These are phyloP conservation scores for Cyanoliseus patagonus DNA, from an alignment of 2,113 vertebrate species.

Conservation along the genomic window DNA sequence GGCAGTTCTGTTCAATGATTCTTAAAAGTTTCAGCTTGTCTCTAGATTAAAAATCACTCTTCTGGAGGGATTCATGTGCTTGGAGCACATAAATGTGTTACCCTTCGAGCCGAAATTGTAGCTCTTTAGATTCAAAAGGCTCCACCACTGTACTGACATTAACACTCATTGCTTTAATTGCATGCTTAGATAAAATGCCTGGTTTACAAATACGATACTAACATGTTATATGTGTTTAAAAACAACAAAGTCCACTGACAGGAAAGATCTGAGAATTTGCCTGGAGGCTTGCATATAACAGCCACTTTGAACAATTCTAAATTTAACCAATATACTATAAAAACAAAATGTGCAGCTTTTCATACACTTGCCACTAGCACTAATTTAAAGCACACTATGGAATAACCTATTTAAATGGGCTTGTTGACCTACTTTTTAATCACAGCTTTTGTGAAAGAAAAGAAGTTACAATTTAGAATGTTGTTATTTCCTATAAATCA, in stretches of 20 bases:
- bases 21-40: not conserved
- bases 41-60: slow-evolving; percentile 27
- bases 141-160: not conserved
- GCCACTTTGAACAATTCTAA: slow-evolving; percentile 48
- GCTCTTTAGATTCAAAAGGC: not conserved
- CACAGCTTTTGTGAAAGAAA: slow-evolving; percentile 5
- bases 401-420: slow-evolving; percentile 64
- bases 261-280: slow-evolving; percentile 33
- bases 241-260: not conserved
- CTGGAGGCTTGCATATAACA: slow-evolving; percentile 23
- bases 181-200: not conserved
- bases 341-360: slow-evolving; percentile 13
- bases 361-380: slow-evolving; percentile 47
- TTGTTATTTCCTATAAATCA: slow-evolving; percentile 55
- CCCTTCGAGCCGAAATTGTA: not conserved
- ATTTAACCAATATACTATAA: slow-evolving; percentile 55
- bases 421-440: slow-evolving; percentile 71
- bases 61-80: not conserved
- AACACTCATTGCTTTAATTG: not conserved
- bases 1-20: not conserved
- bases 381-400: slow-evolving; percentile 48
- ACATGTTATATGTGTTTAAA: not conserved
- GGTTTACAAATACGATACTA: not conserved
- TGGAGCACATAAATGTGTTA: not conserved
- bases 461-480: slow-evolving; percentile 48